Evolutionary conservation across 2,888 invertebrate species (phyloP), one percentile per base, ranked within the genome.

Genomic region (Chrysotoxum bicinctum): DNA sequence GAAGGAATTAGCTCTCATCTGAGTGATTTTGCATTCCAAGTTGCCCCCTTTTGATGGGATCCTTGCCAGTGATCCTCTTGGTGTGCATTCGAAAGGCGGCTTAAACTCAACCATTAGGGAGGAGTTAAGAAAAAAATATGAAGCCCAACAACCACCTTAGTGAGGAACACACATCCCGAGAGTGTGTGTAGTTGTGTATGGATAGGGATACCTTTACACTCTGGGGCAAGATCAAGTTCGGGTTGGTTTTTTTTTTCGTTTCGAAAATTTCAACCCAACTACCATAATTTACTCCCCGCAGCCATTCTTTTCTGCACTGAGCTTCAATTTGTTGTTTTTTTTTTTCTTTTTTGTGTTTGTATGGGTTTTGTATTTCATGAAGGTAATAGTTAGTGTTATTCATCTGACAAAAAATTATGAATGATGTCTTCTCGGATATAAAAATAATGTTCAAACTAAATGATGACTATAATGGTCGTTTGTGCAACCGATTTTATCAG

Each of bases 221-320:
- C 69, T 70, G 64, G 75, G 79, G 79, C 84, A 70, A 79, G 75
- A 80, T 85, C 84, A 80, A 80, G 79, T 83, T 69, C 52, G 45
- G 52, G 69, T 40, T 32, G 9, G 9, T n/a, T 9, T 21, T 58
- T 58, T 35, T 19, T 32, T 16, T 54, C 32, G 30, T 23, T 52
- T n/a, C 8, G 16, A 70, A 48, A 75, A 69, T 62, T 75, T 76
- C 19, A 23, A 54, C 37, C 72, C 75, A 80, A 80, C 80, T 68
- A 85, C 84, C 84, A 80, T 85, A 75, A 85, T 85, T 85, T 85
- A 80, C 68, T 85, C 84, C 84, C 76, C 84, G 84, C 80, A 85
- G 84, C 72, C 84, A 85, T 85, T 76, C 76, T 72, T 81, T 76
- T 32, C 8, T 48, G 30, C 12, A 12, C 60, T 77, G 73, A 81